Evolutionary conservation across 1,140 invertebrate genomes (phyloP), one percentile per base, ranked within the genome.

Genomic region (Piezodorus guildinii): DNA sequence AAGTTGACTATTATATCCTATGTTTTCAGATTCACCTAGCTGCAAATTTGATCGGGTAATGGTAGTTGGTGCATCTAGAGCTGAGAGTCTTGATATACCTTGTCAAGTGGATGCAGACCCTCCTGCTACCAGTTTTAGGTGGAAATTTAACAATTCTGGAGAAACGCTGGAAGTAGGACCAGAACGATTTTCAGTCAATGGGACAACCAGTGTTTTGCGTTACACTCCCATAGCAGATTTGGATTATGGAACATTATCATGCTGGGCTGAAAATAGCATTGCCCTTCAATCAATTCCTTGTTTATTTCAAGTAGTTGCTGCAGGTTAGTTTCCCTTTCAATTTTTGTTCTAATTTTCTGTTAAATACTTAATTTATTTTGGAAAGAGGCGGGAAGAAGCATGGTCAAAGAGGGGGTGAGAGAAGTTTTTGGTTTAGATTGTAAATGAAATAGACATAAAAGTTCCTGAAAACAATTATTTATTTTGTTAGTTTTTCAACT

Each of bases 141-240:
- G 90, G 90, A 90, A 90, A 76, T 91, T 92, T 77, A 92, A 92
- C 77, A 91, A 91, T 76, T 90, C 88, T 17, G 85, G 85, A 14
- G 87, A 91, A 74, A 90, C 87, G 25, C 74, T 89, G 56, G 86
- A 90, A 73, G 83, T 90, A 58, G 82, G 84, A 60, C 80, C 82
- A 19, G 85, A 86, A 72, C 75, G 84, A 62, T 90, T 82, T 76
- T 74, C 75, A 51, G 75, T 74, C 34, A 73, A 73, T 63, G 75
- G 77, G 62, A 77, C 78, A 25, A 68, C 75, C 23, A 80, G 78
- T 69, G 69, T 79, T 59, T 72, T 82, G 17, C 75, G 74, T 61
- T 81, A 80, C 68, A 77, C 77, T 58, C 77, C 78, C 23, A 71
- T 71, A 30, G 75, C 75, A 25, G 77, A 80, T 68, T 68, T 80